A percentile compares a stretch with the other conserved stretches of the same genome.
Evolutionary conservation across 2,888 invertebrate genomes (phyloP).

Genomic region (Lamellibrachia columna): DNA sequence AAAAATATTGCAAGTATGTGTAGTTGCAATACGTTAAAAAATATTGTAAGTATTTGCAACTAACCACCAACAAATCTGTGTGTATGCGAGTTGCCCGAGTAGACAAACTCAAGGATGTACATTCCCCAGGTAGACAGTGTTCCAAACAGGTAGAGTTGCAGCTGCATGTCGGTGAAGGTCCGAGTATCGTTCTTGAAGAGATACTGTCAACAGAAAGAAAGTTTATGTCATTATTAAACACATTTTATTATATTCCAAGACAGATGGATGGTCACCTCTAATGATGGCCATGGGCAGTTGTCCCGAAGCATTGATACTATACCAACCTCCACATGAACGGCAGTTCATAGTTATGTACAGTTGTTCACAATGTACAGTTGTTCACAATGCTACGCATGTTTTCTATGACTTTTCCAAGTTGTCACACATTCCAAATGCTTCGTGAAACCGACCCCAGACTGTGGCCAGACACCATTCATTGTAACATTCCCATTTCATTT

Average conservation of each 20-base stretch:
- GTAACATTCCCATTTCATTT: no score
- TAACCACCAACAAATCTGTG: slow-evolving; percentile 23
- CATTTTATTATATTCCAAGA: neutral
- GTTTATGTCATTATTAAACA: neutral
- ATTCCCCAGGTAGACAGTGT: slow-evolving; percentile 28
- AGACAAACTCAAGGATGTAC: slow-evolving; percentile 28
- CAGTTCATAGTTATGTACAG: no score
- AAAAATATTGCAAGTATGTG: neutral
- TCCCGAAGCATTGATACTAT: no score
- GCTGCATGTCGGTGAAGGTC: slow-evolving; percentile 39
- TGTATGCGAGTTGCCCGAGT: slow-evolving; percentile 1
- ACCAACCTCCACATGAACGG: no score
- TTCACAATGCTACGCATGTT: no score
- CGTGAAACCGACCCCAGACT: no score
- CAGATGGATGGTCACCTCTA: no score
- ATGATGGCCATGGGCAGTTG: no score
- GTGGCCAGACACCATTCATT: no score
- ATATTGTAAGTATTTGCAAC: neutral
- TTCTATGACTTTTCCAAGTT: no score
- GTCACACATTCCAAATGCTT: no score
- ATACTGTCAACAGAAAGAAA: slow-evolving; percentile 34
- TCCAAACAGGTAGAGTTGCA: slow-evolving; percentile 39
- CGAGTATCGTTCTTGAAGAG: slow-evolving; percentile 41
- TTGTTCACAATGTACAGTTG: no score
- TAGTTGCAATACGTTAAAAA: neutral